These are phyloP conservation scores for Drosophila sordidapex DNA, from an alignment of 2,888 invertebrate genomes.

Conservation along the genomic window DNA sequence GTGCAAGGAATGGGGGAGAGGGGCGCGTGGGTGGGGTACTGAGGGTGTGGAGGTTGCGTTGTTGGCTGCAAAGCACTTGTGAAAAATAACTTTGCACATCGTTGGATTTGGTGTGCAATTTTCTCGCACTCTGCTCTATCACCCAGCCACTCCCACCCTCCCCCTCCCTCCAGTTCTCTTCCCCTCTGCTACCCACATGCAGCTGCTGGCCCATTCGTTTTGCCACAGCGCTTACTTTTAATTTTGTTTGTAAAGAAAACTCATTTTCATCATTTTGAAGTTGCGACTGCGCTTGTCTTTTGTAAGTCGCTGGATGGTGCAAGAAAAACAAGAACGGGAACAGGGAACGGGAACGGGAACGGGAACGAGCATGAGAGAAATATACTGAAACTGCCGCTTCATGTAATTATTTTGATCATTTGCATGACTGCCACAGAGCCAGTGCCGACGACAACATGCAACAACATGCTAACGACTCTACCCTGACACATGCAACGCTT, in stretches of 20 bases:
- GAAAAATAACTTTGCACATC: constrained; percentile 80
- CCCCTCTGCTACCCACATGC: background rate
- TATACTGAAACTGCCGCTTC: constrained; percentile 62
- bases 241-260: constrained; percentile 80
- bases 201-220: constrained; percentile 27
- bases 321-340: constrained; percentile 30
- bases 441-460: constrained; percentile 41
- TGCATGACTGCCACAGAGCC: constrained; percentile 57
- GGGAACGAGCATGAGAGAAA: constrained; percentile 9
- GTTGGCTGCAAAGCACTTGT: constrained; percentile 77
- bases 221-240: constrained; percentile 70
- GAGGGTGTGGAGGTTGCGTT: constrained; percentile 35
- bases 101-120: constrained; percentile 76
- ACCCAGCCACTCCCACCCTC: constrained; percentile 2
- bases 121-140: constrained; percentile 53
- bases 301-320: constrained; percentile 49
- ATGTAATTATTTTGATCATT: constrained; percentile 79
- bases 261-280: constrained; percentile 81
- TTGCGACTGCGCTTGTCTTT: constrained; percentile 74
- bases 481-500: constrained; percentile 35
- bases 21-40: constrained; percentile 6
- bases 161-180: background rate
- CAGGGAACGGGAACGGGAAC: constrained; percentile 8
- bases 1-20: background rate
- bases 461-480: constrained; percentile 52